Evolutionary conservation across 2,113 vertebrate species (phyloP).

Genomic region (Prunella himalayana): DNA sequence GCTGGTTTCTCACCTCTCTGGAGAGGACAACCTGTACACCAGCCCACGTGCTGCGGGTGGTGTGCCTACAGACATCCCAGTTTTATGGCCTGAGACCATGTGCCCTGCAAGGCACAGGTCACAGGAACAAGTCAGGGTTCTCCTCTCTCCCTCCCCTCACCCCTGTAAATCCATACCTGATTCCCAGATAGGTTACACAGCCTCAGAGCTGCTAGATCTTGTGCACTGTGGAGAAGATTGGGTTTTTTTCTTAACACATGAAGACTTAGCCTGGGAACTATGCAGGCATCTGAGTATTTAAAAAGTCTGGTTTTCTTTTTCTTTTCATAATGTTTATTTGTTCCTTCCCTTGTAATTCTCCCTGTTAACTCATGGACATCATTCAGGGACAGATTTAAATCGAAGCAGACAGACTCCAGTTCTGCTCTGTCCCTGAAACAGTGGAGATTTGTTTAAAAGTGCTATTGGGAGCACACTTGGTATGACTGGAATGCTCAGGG

Average conservation of each 20-base stretch:
- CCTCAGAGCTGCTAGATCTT: not conserved
- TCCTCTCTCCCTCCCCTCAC: not conserved
- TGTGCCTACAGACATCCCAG: not conserved
- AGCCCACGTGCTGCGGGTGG: accelerated
- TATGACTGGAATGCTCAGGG: conserved; percentile 56
- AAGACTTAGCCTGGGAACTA: conserved; percentile 38
- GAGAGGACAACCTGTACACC: not conserved
- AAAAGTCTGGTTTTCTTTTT: conserved; percentile 57
- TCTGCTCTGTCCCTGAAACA: conserved; percentile 24
- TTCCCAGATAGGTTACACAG: not conserved
- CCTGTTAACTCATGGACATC: conserved; percentile 46
- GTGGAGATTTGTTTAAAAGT: conserved; percentile 52
- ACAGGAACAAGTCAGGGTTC: not conserved
- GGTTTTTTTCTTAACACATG: not conserved
- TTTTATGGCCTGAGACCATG: accelerated
- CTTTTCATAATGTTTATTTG: conserved; percentile 62
- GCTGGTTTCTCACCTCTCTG: not conserved
- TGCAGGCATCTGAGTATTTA: not conserved
- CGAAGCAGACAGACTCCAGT: conserved; percentile 50
- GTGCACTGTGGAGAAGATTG: not conserved
- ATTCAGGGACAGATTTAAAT: conserved; percentile 59
- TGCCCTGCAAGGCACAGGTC: not conserved
- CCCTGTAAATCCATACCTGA: not conserved
- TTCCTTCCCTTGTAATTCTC: conserved; percentile 48
- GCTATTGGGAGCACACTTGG: conserved; percentile 18